phyloP scores from a whole-genome alignment of 2,888 invertebrate species.

The Caenorhabditis drosophilae region DNA sequence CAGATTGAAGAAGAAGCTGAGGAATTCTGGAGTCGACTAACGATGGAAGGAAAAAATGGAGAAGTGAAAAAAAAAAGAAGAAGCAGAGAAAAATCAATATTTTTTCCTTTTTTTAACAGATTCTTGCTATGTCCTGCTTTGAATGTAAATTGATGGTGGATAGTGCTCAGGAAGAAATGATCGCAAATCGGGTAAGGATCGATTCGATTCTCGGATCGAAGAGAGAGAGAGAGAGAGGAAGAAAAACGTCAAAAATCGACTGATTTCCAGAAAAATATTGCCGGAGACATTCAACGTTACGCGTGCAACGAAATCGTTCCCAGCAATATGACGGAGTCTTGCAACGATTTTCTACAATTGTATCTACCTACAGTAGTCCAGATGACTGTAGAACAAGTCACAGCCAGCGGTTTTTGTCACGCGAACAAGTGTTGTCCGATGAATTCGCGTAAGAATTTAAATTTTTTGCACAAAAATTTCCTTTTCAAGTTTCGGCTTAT shows the following conservation, averaged over 20 bases:
- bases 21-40: slow-evolving; percentile 22
- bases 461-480: not conserved
- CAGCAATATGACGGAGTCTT: slow-evolving; percentile 48
- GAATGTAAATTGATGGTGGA: slow-evolving; percentile 50
- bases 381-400: slow-evolving; percentile 57
- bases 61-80: slow-evolving; percentile 10
- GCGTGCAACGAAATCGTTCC: slow-evolving; percentile 54
- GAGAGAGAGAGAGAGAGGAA: too few species aligned
- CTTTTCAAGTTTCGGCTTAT: not conserved
- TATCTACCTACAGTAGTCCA: slow-evolving; percentile 60
- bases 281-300: slow-evolving; percentile 44
- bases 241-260: too few species aligned
- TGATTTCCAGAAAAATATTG: slow-evolving; percentile 43
- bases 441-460: slow-evolving; percentile 21
- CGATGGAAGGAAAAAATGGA: slow-evolving; percentile 22
- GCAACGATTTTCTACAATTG: slow-evolving; percentile 56
- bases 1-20: slow-evolving; percentile 15
- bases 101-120: slow-evolving; percentile 5
- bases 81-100: not conserved
- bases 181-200: slow-evolving; percentile 28
- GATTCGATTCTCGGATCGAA: too few species aligned
- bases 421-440: slow-evolving; percentile 42
- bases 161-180: slow-evolving; percentile 24
- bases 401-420: slow-evolving; percentile 42
- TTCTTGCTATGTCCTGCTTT: slow-evolving; percentile 46